Evolutionary conservation across 2,888 invertebrate genomes (phyloP), one percentile per base, ranked within the genome.

Genomic region (Sympetrum striolatum): DNA sequence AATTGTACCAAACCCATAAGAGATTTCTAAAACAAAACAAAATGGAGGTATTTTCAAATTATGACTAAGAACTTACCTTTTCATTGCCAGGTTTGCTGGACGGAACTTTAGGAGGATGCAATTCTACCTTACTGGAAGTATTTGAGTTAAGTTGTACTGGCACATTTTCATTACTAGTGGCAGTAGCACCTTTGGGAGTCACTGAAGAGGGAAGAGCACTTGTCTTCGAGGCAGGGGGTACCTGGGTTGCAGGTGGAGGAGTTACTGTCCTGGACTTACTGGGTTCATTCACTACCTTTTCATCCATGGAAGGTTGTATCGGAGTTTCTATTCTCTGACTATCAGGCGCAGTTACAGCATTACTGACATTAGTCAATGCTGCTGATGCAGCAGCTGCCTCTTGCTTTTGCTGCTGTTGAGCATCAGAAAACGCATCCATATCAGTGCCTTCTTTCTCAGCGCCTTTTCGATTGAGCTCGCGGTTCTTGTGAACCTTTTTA

Each of bases 361-460:
- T 10, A 22, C 22, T 22, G 25, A 31, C 58, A n/a, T 22, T 31
- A 14, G 90, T 15, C 10, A 37, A 39, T 14, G 25, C 31, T 15
- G 25, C 53, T 6, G 53, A n/a, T 5, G 64, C n/a, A 1, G 64
- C n/a, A 18, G 14, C 37, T 5, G 12, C 25, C n/a, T 90, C 64
- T 25, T 79, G 73, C 37, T 90, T 73, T n/a, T 86, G 86, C 64
- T 39, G 35, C 58, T 82, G 82, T 58, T 82, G 82, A n/a, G 86
- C 60, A 64, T 93, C 93, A 91, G 94, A 94, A 92, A 95, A 95
- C 81, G 95, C 95, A 92, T 95, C 95, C 95, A 95, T 95, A 91
- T 95, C 95, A 44, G 95, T 95, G 91, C 95, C 95, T 92, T 95
- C 95, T 92, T 95, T 95, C 92, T 94, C 95, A 80, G 95, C 95